Evolutionary conservation across 2,113 vertebrate species (phyloP), one percentile per base, ranked within the genome.

Genomic region (Pipa parva): DNA sequence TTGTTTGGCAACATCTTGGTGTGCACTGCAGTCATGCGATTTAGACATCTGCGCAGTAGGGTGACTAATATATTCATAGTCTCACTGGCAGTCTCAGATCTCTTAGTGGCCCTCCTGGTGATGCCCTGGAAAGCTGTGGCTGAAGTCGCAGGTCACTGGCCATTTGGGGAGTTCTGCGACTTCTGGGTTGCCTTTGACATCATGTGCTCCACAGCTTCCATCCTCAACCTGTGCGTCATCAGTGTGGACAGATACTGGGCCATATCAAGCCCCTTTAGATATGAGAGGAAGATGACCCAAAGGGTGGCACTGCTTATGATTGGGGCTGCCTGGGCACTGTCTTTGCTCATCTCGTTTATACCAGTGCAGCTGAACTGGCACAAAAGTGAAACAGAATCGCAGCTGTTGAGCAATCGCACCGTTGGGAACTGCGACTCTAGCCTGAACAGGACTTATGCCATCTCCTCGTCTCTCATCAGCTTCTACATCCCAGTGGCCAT

Each of bases 81-180:
- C 42, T 99, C 96, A 1, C 73, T 98, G 74, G 96, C 95, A 0
- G 83, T 94, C 21, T 97, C 95, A 15, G 94, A 97, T 78, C 84
- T 98, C 31, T 84, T 95, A 33, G 93, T 99, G 71, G 94, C 95
- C 2, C 74, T 97, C 56, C 84, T 99, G 17, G 95, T 99, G 61
- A 98, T 97, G 96, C 95, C 96, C 3, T 99, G 96, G 96, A 97
- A 97, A 80, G 95, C 95, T 0, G 93, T 90, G 26, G 88, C 93
- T 0, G 95, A 98, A 69, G 93, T 99, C 67, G 91, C 91, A 0
- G 92, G 94, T 0, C 93, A 93, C 71, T 99, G 96, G 96, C 96
- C 96, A 5, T 99, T 99, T 27, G 95, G 95, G 36, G 81, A 85
- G 49, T 99, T 97, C 83, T 98, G 95, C 62, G 89, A 92, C 50